These are phyloP conservation scores for Neotoma lepida DNA, from an alignment of 2,113 vertebrate species.

Conservation along the genomic window DNA sequence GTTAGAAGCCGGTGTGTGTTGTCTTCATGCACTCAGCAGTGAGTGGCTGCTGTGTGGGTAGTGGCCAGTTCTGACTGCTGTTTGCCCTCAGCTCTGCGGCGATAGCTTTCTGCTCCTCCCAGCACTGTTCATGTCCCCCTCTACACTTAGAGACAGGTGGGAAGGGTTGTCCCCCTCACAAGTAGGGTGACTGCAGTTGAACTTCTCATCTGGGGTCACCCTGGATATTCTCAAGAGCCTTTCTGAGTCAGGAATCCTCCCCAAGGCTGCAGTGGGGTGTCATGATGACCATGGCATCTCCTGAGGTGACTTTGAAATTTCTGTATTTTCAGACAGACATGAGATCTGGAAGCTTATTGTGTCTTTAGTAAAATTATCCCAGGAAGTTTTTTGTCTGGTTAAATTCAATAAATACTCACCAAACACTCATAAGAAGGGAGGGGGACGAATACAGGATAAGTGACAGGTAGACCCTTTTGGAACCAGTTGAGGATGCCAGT, in stretches of 20 bases:
- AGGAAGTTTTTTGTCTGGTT: background rate
- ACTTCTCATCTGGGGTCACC: background rate
- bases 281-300: rapidly evolving
- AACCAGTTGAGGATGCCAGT: background rate
- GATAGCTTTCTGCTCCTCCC: rapidly evolving
- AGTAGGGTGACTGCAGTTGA: rapidly evolving
- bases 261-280: rapidly evolving
- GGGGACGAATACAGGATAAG: rapidly evolving
- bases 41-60: background rate
- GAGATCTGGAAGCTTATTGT: background rate
- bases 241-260: rapidly evolving
- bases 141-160: rapidly evolving
- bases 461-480: background rate
- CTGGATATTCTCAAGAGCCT: too few relatives aligned
- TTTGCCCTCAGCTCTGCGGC: too few relatives aligned
- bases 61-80: rapidly evolving
- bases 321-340: background rate
- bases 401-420: background rate
- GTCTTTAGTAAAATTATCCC: background rate
- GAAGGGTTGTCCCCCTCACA: background rate
- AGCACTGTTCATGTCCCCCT: rapidly evolving
- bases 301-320: too few relatives aligned
- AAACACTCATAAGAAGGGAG: background rate
- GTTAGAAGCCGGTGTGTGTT: background rate
- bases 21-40: background rate